Percentiles rank a stretch among this genome's conserved stretches.
Evolutionary conservation across 2,888 invertebrate species (phyloP).

Genomic region (Tromatobia lineatoria): DNA sequence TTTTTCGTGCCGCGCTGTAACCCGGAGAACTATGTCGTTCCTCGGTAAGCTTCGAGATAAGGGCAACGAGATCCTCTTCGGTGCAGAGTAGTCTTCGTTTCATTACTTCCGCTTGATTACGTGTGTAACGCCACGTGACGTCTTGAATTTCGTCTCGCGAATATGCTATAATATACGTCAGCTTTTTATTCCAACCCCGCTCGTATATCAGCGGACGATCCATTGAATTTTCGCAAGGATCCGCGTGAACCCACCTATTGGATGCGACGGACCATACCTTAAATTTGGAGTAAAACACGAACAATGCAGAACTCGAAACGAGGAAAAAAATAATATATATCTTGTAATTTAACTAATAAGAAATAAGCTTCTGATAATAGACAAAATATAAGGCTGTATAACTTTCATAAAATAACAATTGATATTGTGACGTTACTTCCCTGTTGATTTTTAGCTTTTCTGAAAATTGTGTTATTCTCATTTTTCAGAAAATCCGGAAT

Average conservation of each 20-base stretch:
- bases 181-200: conserved; percentile 94
- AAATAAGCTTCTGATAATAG: too few relatives aligned
- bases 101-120: conserved; percentile 87
- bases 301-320: not conserved
- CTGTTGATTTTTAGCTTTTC: too few relatives aligned
- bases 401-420: too few relatives aligned
- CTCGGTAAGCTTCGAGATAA: conserved; percentile 88
- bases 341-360: too few relatives aligned
- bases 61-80: conserved; percentile 88
- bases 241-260: conserved; percentile 96
- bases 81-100: conserved; percentile 87
- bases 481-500: too few relatives aligned
- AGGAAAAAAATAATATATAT: not conserved
- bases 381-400: too few relatives aligned
- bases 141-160: conserved; percentile 96
- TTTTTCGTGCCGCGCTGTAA: conserved; percentile 86
- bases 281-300: conserved; percentile 45
- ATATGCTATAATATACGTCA: conserved; percentile 95
- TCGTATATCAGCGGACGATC: conserved; percentile 97
- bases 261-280: conserved; percentile 92
- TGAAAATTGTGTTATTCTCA: too few relatives aligned
- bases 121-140: conserved; percentile 95
- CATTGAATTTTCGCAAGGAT: conserved; percentile 96
- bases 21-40: conserved; percentile 86
- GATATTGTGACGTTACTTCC: too few relatives aligned